Conservation (phyloP, 2,797 vertebrate genomes). For the Pterois miles region DNA sequence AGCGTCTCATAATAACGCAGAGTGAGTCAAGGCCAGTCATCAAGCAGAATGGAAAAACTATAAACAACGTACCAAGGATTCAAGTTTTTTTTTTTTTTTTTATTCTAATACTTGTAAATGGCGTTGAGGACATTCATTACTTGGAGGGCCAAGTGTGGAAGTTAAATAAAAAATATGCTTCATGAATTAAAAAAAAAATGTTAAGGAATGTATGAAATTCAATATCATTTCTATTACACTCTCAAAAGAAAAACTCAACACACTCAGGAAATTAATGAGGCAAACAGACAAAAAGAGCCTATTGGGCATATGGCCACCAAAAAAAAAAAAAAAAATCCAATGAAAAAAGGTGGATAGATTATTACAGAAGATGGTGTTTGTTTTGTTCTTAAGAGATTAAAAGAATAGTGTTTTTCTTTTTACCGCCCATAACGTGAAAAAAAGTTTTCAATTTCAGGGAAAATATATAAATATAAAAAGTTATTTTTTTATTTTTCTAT, state of each 20-base stretch:
- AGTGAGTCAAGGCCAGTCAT: constrained; percentile 63
- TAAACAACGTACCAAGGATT: constrained; percentile 29
- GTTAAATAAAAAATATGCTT: constrained; percentile 46
- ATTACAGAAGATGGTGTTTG: background rate
- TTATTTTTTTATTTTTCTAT: too few species aligned
- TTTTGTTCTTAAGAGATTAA: background rate
- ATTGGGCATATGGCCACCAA: background rate
- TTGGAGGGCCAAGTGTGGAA: constrained; percentile 38
- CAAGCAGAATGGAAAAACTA: constrained; percentile 26
- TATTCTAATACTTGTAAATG: constrained; percentile 46
- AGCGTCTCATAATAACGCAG: constrained; percentile 42
- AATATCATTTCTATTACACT: background rate
- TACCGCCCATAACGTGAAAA: background rate
- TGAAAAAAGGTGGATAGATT: background rate
- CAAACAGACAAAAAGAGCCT: background rate
- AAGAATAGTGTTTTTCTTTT: background rate
- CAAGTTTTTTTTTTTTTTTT: constrained; percentile 39
- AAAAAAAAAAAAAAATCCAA: background rate
- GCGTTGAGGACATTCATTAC: constrained; percentile 36
- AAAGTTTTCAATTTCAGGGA: background rate
- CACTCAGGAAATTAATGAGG: constrained; percentile 4
- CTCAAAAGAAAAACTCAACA: background rate
- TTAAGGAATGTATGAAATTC: background rate
- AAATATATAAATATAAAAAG: background rate
- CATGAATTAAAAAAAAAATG: constrained; percentile 1